A percentile compares a stretch with the other conserved stretches of the same genome.
phyloP scores from a whole-genome alignment of 1,140 invertebrate genomes.

The Eriocheir sinensis region DNA sequence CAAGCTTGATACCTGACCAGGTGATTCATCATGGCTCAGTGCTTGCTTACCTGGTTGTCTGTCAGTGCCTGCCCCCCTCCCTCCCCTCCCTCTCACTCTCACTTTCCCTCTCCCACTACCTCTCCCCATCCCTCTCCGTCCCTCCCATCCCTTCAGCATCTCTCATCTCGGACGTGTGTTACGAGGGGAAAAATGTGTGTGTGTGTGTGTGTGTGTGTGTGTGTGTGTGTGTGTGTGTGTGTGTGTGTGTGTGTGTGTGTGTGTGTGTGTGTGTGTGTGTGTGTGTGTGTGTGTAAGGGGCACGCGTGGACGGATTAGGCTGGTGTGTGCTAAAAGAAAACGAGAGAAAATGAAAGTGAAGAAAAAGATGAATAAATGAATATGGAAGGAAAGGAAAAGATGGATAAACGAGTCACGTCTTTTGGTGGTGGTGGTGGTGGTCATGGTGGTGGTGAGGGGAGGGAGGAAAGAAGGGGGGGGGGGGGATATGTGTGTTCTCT shows the following conservation, averaged over 20 bases:
- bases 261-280: conserved; percentile 49
- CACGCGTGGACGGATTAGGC: background rate
- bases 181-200: conserved; percentile 37
- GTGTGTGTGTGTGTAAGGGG: conserved; percentile 36
- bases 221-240: conserved; percentile 55
- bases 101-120: background rate
- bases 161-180: background rate
- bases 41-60: conserved; percentile 6
- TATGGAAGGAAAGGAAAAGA: conserved; percentile 5
- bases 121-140: too few species aligned
- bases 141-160: background rate
- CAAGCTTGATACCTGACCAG: background rate
- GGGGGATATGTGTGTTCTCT: background rate
- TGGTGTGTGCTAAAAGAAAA: background rate
- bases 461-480: conserved; percentile 1
- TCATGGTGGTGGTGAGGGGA: too few species aligned
- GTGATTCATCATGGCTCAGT: conserved; percentile 4
- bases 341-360: background rate
- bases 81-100: background rate
- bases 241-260: conserved; percentile 50
- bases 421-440: too few species aligned
- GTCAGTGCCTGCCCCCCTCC: background rate
- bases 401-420: too few species aligned
- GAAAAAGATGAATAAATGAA: background rate
- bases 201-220: conserved; percentile 63